phyloP scores from a whole-genome alignment of 2,888 invertebrate species.

The Tenthredo amoena region DNA sequence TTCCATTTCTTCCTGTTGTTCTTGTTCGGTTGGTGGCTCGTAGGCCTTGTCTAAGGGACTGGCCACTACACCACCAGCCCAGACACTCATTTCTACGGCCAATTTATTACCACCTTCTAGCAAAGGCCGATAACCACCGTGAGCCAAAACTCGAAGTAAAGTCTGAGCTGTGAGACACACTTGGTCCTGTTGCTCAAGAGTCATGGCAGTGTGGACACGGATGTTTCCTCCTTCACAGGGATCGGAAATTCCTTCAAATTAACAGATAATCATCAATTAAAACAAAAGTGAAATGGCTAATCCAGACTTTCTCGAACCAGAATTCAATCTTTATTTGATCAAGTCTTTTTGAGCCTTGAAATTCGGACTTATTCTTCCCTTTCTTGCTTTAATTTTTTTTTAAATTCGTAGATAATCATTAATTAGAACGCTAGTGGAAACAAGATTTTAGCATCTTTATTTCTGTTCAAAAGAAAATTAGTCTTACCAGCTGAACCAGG shows the following conservation, averaged over 20 bases:
- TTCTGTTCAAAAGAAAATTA: not conserved
- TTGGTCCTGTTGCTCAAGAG: conserved; percentile 94
- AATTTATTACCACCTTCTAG: conserved; percentile 85
- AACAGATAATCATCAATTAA: conserved; percentile 13
- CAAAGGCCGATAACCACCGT: conserved; percentile 96
- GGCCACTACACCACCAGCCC: conserved; percentile 96
- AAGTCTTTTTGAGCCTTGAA: not conserved
- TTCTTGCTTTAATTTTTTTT: not conserved
- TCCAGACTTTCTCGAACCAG: not conserved
- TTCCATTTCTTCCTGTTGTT: conserved; percentile 87
- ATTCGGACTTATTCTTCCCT: not conserved
- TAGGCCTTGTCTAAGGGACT: conserved; percentile 97
- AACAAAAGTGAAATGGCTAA: not conserved
- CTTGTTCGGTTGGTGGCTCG: conserved; percentile 86
- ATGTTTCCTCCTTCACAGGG: conserved; percentile 95
- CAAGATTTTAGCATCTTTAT: not conserved
- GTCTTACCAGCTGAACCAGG: conserved; percentile 91
- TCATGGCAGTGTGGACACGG: conserved; percentile 94
- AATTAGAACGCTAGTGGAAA: too few relatives aligned
- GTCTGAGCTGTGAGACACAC: conserved; percentile 98
- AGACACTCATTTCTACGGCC: conserved; percentile 95
- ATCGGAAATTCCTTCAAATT: conserved; percentile 86
- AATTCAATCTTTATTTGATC: not conserved
- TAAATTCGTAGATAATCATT: too few relatives aligned
- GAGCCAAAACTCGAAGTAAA: conserved; percentile 92